Evolutionary conservation across 2,113 vertebrate species (phyloP).

Genomic region (Coptodon bakossiorum): DNA sequence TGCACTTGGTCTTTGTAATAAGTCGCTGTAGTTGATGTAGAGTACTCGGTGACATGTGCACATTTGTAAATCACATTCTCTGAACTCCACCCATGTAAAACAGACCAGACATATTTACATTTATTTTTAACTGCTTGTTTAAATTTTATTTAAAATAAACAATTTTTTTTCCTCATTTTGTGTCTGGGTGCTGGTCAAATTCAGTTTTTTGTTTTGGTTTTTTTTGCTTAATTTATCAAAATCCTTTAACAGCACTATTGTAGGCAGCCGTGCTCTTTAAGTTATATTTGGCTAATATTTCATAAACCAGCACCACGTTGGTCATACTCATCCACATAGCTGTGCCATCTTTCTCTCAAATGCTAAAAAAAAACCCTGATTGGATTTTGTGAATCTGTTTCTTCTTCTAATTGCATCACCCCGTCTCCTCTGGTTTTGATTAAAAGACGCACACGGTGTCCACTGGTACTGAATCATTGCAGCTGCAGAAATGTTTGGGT

Average conservation of each 20-base stretch:
- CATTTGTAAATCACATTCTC: neutral
- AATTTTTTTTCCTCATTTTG: fast-evolving
- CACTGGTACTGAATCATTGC: neutral
- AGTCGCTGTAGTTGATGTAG: neutral
- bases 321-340: neutral
- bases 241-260: neutral
- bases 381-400: neutral
- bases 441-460: neutral
- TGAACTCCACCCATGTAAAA: neutral
- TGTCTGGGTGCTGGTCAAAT: neutral
- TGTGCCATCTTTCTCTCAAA: neutral
- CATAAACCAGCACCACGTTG: neutral
- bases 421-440: neutral
- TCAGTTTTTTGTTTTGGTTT: neutral
- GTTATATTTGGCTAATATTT: neutral
- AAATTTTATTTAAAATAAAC: neutral
- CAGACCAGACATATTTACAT: neutral
- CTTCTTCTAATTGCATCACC: neutral
- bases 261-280: neutral
- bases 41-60: neutral
- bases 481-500: neutral
- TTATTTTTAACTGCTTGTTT: neutral
- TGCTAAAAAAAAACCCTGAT: neutral
- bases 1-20: neutral
- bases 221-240: neutral